Conservation (phyloP, 2,113 vertebrate genomes). For the Synodontis membranacea region DNA sequence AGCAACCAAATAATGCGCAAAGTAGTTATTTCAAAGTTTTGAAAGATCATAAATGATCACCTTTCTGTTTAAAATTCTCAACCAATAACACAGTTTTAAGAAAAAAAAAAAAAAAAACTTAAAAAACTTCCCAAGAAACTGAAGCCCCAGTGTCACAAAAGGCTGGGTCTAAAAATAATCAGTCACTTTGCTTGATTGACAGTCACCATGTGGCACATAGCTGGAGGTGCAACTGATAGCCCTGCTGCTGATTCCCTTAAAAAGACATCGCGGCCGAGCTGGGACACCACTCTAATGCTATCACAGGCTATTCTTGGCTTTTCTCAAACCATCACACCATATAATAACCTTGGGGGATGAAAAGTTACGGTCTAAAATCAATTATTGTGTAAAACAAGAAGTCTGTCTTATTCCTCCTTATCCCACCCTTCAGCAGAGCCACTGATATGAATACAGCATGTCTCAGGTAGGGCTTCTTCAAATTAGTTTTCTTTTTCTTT, state of each 20-base stretch:
- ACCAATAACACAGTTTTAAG: background rate
- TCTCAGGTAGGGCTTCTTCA: background rate
- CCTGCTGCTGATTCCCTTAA: conserved; percentile 95
- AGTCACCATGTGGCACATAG: conserved; percentile 93
- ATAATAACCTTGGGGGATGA: conserved; percentile 79
- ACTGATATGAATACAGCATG: background rate
- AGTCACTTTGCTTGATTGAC: conserved; percentile 80
- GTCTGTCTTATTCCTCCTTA: background rate
- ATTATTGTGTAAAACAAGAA: background rate
- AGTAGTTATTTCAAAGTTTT: background rate
- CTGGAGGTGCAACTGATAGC: conserved; percentile 84
- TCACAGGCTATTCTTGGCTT: conserved; percentile 93
- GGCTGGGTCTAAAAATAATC: conserved; percentile 87
- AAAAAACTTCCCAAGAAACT: conserved; percentile 46
- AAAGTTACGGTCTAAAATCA: conserved; percentile 16
- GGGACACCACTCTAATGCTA: conserved; percentile 80
- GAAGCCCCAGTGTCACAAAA: conserved; percentile 77
- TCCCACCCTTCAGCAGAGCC: background rate
- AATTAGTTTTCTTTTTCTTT: background rate
- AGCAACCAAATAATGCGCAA: background rate
- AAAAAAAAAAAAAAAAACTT: background rate
- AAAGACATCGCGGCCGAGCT: conserved; percentile 89
- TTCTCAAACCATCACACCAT: conserved; percentile 72
- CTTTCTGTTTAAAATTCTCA: background rate
- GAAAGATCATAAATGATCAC: background rate